A percentile compares a stretch with the other conserved stretches of the same genome.
Conservation (phyloP, 2,888 invertebrate genomes). For the Nineta flava region DNA sequence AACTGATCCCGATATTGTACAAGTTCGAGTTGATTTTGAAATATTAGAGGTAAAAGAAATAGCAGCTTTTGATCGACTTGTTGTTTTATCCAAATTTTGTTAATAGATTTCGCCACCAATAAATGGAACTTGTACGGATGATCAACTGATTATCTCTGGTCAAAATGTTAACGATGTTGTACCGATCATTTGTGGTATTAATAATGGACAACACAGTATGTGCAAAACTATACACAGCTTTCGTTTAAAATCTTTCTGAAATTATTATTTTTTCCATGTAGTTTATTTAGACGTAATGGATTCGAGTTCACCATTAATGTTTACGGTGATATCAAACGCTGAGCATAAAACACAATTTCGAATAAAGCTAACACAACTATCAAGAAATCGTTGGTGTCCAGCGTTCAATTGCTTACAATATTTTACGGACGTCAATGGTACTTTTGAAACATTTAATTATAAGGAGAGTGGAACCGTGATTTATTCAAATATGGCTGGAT, state of each 20-base stretch:
- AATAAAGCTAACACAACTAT: constrained; percentile 42
- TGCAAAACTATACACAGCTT: constrained; percentile 6
- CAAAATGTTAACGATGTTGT: constrained; percentile 51
- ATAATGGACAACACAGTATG: constrained; percentile 60
- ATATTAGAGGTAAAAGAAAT: constrained; percentile 45
- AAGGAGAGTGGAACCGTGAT: constrained; percentile 37
- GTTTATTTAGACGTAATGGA: constrained; percentile 57
- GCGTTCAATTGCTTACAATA: constrained; percentile 45
- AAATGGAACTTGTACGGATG: constrained; percentile 49
- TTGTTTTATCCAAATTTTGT: constrained; percentile 7
- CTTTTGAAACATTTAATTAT: constrained; percentile 57
- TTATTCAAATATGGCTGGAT: constrained; percentile 37
- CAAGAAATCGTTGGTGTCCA: constrained; percentile 22
- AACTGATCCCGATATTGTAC: constrained; percentile 40
- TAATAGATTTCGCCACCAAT: constrained; percentile 49
- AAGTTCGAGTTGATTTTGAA: constrained; percentile 52
- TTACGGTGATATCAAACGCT: constrained; percentile 44
- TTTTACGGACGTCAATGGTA: constrained; percentile 38
- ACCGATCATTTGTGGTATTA: constrained; percentile 58
- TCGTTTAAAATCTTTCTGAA: neutral
- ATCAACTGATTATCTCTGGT: constrained; percentile 54
- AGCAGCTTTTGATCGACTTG: neutral
- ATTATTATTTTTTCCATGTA: constrained; percentile 22
- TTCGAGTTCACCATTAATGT: constrained; percentile 41
- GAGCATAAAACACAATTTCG: constrained; percentile 41